These are phyloP conservation scores for Syngnathoides biaculeatus DNA, from an alignment of 2,113 vertebrate genomes.

Conservation along the genomic window DNA sequence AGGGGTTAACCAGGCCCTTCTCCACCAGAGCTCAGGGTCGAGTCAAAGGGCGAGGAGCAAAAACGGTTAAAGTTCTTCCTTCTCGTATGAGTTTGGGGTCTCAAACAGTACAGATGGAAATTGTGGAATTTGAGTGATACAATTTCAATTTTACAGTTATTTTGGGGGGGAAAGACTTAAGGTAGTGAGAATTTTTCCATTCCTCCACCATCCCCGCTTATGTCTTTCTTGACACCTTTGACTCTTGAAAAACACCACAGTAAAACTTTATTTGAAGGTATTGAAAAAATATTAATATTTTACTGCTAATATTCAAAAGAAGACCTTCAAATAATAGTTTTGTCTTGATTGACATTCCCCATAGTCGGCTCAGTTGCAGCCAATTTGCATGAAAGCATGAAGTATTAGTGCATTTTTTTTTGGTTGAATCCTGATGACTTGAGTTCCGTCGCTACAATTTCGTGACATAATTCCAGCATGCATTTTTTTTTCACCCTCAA, in stretches of 20 bases:
- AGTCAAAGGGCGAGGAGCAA: constrained; percentile 42
- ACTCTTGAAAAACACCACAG: constrained; percentile 43
- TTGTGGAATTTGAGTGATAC: neutral
- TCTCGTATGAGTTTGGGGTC: constrained; percentile 9
- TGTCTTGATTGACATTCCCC: constrained; percentile 52
- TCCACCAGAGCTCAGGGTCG: constrained; percentile 52
- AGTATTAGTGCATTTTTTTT: constrained; percentile 51
- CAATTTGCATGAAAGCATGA: constrained; percentile 42
- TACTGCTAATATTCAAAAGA: constrained; percentile 13
- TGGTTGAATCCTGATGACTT: neutral
- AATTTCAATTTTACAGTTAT: neutral
- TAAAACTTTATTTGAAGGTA: constrained; percentile 69
- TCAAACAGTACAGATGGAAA: neutral
- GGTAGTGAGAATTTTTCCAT: constrained; percentile 14
- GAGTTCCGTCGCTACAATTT: constrained; percentile 12
- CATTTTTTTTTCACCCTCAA: constrained; percentile 21
- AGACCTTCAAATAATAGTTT: constrained; percentile 66
- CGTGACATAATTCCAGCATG: constrained; percentile 6
- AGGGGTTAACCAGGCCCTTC: constrained; percentile 61
- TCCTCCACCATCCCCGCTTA: constrained; percentile 25
- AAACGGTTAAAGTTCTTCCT: constrained; percentile 32
- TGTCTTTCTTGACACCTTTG: constrained; percentile 37
- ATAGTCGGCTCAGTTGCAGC: constrained; percentile 45
- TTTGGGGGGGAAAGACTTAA: constrained; percentile 5
- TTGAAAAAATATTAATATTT: constrained; percentile 5